phyloP scores from a whole-genome alignment of 2,113 vertebrate genomes.

The Nyctereutes procyonoides region DNA sequence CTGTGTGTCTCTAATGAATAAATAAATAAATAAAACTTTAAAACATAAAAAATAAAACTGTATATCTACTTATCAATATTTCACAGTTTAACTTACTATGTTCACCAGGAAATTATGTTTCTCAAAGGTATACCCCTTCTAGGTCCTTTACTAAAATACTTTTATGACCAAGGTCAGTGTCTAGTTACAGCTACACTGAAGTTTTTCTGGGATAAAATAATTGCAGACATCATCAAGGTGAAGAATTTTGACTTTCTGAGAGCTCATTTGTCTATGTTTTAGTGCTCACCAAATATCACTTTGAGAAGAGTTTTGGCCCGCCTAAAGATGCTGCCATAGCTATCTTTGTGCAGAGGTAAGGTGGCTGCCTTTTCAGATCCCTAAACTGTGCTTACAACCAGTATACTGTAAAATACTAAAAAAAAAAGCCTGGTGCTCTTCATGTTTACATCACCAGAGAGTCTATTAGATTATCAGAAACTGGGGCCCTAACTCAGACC shows the following conservation, averaged over 20 bases:
- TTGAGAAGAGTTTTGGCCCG: background rate
- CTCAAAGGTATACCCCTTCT: background rate
- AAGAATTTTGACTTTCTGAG: constrained; percentile 15
- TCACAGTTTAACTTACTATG: background rate
- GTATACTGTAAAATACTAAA: background rate
- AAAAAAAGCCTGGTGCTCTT: background rate
- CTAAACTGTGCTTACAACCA: background rate
- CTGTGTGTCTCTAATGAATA: too few species aligned
- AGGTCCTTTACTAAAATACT: background rate
- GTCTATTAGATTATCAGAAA: background rate
- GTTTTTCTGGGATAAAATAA: background rate
- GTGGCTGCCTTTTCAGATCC: background rate
- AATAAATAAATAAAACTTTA: too few species aligned
- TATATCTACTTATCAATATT: background rate
- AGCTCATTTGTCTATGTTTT: background rate
- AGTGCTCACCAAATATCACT: background rate
- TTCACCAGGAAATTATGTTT: background rate
- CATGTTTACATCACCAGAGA: background rate
- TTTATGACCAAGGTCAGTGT: background rate
- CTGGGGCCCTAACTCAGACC: background rate
- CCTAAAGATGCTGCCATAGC: background rate
- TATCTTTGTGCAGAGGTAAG: background rate
- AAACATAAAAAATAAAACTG: too few species aligned
- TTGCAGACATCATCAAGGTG: background rate
- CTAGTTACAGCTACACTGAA: background rate